These are phyloP conservation scores for Onychomys arenicola DNA, from an alignment of 2,797 vertebrate species.

Conservation along the genomic window DNA sequence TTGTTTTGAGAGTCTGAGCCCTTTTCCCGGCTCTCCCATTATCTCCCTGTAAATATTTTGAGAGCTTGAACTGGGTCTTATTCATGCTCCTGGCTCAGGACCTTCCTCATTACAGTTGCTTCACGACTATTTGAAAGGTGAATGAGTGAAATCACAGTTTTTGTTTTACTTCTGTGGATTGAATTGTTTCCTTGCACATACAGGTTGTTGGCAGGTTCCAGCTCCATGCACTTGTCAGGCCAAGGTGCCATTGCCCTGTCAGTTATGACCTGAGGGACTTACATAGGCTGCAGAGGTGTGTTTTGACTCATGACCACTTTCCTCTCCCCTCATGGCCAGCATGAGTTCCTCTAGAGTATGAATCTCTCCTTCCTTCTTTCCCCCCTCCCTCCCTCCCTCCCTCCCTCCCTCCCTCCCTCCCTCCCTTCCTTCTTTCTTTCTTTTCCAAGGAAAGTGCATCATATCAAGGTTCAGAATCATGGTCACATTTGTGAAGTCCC, in stretches of 20 bases:
- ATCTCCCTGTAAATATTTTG: constrained; percentile 45
- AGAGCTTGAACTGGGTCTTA: background rate
- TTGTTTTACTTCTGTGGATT: background rate
- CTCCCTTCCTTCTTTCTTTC: too few relatives aligned
- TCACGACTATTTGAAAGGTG: background rate
- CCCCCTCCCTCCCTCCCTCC: too few relatives aligned
- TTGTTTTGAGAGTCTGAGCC: constrained; percentile 42
- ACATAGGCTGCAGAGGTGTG: background rate
- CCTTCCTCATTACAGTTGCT: background rate
- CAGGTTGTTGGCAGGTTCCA: background rate
- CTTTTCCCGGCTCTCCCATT: constrained; percentile 23
- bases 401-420: too few relatives aligned
- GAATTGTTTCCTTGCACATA: background rate
- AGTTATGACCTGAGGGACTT: background rate
- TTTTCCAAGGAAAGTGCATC: background rate
- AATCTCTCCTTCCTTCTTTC: background rate
- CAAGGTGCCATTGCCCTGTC: background rate
- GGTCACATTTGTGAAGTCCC: background rate
- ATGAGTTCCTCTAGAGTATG: background rate
- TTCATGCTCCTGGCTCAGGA: background rate
- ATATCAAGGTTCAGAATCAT: background rate
- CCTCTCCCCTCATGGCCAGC: background rate
- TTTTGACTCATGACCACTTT: background rate
- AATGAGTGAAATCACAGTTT: background rate
- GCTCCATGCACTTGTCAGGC: background rate